Percentiles rank a stretch among this genome's conserved stretches.
Evolutionary conservation across 2,113 vertebrate genomes (phyloP).

Genomic region (Sisor rabdophorus): DNA sequence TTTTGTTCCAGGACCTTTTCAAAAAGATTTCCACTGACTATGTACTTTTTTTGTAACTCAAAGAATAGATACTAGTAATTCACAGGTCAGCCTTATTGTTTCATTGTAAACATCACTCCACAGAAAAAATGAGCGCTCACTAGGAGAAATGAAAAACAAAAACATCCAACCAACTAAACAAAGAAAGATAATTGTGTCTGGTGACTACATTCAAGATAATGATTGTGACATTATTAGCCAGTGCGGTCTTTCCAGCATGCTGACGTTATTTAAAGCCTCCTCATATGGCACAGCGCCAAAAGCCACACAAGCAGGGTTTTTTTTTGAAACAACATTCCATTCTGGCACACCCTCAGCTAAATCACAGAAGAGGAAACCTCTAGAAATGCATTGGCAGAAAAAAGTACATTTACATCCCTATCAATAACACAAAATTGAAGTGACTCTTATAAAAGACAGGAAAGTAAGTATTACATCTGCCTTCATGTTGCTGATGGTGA

Average conservation of each 20-base stretch:
- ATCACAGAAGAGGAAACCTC: background rate
- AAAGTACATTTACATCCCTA: background rate
- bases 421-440: background rate
- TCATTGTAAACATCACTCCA: background rate
- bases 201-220: background rate
- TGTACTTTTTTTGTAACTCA: background rate
- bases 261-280: slow-evolving; percentile 5
- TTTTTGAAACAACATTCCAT: background rate
- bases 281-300: slow-evolving; percentile 5
- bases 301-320: background rate
- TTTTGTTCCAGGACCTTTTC: background rate
- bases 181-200: slow-evolving; percentile 3
- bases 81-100: background rate
- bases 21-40: background rate
- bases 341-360: slow-evolving; percentile 5
- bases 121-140: background rate
- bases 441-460: background rate
- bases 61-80: background rate
- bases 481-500: background rate
- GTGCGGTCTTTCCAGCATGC: background rate
- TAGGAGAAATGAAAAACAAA: background rate
- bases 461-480: background rate
- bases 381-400: background rate
- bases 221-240: slow-evolving; percentile 18
- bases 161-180: background rate